Conservation (phyloP, 2,113 vertebrate species). For the Balaeniceps rex region DNA sequence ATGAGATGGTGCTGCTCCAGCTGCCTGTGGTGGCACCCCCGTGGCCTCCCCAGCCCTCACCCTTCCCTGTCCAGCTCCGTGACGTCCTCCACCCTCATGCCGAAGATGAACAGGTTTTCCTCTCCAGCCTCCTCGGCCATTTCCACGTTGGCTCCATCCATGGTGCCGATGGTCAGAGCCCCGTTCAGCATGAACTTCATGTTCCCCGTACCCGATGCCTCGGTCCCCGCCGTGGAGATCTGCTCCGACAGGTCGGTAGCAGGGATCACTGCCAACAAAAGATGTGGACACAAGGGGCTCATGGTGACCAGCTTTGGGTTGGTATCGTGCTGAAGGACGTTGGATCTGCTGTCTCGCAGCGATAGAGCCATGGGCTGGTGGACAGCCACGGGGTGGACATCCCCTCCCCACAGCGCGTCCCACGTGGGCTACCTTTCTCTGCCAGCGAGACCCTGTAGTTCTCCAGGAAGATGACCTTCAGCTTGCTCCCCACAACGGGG, state of each 20-base stretch:
- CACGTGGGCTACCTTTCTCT: constrained; percentile 83
- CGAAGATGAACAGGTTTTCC: constrained; percentile 96
- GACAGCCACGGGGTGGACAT: too few relatives aligned
- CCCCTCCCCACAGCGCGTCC: neutral
- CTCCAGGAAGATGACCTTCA: constrained; percentile 95
- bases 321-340: rapidly evolving
- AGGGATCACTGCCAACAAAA: constrained; percentile 84
- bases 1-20: neutral
- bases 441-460: constrained; percentile 96
- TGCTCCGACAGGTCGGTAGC: constrained; percentile 95
- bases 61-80: constrained; percentile 84
- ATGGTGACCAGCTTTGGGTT: neutral
- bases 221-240: constrained; percentile 95
- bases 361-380: neutral
- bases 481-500: constrained; percentile 84
- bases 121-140: constrained; percentile 97
- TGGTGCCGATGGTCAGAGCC: constrained; percentile 95
- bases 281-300: neutral
- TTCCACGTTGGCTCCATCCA: constrained; percentile 98
- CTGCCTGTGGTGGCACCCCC: neutral
- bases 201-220: constrained; percentile 95
- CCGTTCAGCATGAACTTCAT: constrained; percentile 99
- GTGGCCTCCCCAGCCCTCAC: constrained; percentile 59
- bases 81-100: constrained; percentile 92
- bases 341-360: neutral